phyloP scores from a whole-genome alignment of 2,888 invertebrate genomes.

The Parnassius mnemosyne region DNA sequence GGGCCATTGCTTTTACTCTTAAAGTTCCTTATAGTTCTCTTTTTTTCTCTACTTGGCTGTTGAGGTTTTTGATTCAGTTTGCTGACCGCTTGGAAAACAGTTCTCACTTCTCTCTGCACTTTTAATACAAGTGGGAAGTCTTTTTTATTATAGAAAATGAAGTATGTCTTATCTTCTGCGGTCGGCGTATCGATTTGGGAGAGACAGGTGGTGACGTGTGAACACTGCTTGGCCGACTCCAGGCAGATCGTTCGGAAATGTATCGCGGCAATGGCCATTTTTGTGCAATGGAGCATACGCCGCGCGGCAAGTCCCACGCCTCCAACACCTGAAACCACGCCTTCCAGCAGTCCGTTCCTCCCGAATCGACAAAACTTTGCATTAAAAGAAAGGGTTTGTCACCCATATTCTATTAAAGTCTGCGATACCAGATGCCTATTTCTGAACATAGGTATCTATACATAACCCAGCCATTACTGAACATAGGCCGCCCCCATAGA shows the following conservation, averaged over 20 bases:
- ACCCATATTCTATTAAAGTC: too few relatives aligned
- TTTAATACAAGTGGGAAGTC: slow-evolving; percentile 37
- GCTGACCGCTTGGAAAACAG: slow-evolving; percentile 36
- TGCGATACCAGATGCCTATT: too few relatives aligned
- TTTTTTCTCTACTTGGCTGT: background rate
- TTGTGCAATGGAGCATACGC: slow-evolving; percentile 56
- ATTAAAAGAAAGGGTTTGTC: too few relatives aligned
- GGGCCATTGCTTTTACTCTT: slow-evolving; percentile 19
- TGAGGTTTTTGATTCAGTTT: slow-evolving; percentile 35
- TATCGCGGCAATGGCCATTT: slow-evolving; percentile 46
- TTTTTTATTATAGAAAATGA: slow-evolving; percentile 42
- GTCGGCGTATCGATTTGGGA: slow-evolving; percentile 35
- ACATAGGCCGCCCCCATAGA: too few relatives aligned
- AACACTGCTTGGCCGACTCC: slow-evolving; percentile 53
- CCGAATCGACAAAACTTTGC: background rate
- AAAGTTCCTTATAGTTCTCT: slow-evolving; percentile 19
- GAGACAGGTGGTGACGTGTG: slow-evolving; percentile 39
- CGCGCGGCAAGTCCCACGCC: slow-evolving; percentile 51
- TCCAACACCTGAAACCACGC: slow-evolving; percentile 70
- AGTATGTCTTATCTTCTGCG: slow-evolving; percentile 45
- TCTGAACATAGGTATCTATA: too few relatives aligned
- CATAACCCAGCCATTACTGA: too few relatives aligned
- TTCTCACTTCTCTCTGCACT: slow-evolving; percentile 37
- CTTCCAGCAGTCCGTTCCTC: slow-evolving; percentile 60
- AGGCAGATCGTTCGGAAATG: slow-evolving; percentile 51